Base-by-base conservation (phyloP, 2,888 invertebrate genomes). In the Orchesellides sinensis region DNA sequence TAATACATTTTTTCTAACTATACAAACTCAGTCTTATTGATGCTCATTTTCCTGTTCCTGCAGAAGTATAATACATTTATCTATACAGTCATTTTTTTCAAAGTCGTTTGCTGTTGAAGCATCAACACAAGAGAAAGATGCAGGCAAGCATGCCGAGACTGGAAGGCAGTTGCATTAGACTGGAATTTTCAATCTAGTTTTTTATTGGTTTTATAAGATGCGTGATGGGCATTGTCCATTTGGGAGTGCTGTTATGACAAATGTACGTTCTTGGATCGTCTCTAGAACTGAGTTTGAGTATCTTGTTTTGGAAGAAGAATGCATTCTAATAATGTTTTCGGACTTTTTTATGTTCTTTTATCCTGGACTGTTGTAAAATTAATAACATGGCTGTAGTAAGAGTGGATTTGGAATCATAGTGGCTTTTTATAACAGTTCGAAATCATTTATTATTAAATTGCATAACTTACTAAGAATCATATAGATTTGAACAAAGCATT, bases 151-250 rank as follows among this genome's bases (percentile, higher is more conserved):
- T 72, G 80, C 59, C 47, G 73, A 80, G 80, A 80, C 72, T 63
- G 49, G 69, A 70, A 82, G 80, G 56, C 45, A 29, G 79, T 68
- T 74, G 81, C 75, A 83, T 83, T 83, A 83, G 77, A 77, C 70
- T 83, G 83, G 83, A 83, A 83, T 83, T 83, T 83, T 83, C 83
- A 83, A 83, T 83, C 83, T 83, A 83, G 83, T 83, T 83, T 83
- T 83, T 83, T 83, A 83, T 83, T 83, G 77, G 83, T 77, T 83
- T 83, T 83, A 77, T 72, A 66, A 77, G 77, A 70, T 83, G 83
- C 83, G 83, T 83, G 83, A 83, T 83, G 77, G 75, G 72, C 77
- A 83, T 83, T 83, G 83, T 83, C 83, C 83, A 83, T 83, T 83
- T 83, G 70, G 59, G 77, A 83, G 77, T 83, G 75, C 83, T 83